These are phyloP conservation scores for Diadegma fenestrale DNA, from an alignment of 2,888 invertebrate species.

Conservation along the genomic window DNA sequence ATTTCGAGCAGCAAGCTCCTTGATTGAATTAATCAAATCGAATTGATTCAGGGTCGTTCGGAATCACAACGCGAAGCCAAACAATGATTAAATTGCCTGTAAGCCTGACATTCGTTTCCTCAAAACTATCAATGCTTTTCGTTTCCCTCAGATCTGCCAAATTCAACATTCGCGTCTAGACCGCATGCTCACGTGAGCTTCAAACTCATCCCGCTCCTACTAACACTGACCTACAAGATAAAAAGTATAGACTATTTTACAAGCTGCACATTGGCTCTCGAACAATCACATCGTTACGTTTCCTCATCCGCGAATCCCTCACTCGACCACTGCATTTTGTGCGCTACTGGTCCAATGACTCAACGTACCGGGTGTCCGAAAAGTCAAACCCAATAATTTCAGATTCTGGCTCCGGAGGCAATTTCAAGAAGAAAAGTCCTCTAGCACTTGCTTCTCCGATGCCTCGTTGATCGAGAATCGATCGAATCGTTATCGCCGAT, in stretches of 20 bases:
- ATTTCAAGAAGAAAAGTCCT: not conserved
- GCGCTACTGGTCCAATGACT: not conserved
- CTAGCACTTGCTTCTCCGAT: not conserved
- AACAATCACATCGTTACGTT: slow-evolving; percentile 21
- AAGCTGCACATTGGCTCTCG: slow-evolving; percentile 6
- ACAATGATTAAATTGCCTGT: not conserved
- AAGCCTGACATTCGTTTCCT: slow-evolving; percentile 23
- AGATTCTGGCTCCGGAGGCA: no score
- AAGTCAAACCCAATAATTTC: not conserved
- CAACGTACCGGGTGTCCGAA: not conserved
- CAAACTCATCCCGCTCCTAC: not conserved
- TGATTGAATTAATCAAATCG: not conserved
- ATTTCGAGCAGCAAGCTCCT: not conserved
- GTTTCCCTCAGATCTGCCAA: slow-evolving; percentile 3
- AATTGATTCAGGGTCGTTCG: not conserved
- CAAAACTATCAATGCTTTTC: slow-evolving; percentile 5
- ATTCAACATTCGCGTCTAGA: slow-evolving; percentile 7
- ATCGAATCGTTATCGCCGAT: not conserved
- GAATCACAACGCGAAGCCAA: not conserved
- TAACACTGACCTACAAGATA: slow-evolving; percentile 36
- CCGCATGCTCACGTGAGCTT: slow-evolving; percentile 3
- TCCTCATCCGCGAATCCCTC: slow-evolving; percentile 3
- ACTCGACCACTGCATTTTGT: not conserved
- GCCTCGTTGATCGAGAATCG: not conserved
- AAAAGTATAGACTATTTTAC: not conserved